These are phyloP conservation scores for Abrostola tripartita DNA, from an alignment of 2,888 invertebrate genomes.

Conservation along the genomic window DNA sequence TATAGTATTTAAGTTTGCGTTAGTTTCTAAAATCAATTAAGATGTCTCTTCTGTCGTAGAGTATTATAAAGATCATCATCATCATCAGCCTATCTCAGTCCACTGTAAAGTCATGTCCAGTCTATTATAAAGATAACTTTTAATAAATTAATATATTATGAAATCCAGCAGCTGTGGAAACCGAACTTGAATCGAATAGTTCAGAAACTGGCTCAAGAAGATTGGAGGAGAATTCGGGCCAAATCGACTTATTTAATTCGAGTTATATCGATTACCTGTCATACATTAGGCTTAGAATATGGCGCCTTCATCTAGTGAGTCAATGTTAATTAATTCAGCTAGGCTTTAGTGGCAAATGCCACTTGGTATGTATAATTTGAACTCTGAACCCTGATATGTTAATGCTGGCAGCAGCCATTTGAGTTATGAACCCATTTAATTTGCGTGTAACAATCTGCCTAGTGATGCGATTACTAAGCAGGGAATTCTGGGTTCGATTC, in stretches of 20 bases:
- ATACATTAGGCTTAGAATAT: background rate
- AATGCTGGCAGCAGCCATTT: slow-evolving; percentile 31
- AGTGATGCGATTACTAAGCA: background rate
- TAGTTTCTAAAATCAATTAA: no score
- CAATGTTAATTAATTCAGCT: background rate
- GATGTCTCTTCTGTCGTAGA: no score
- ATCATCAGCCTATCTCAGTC: no score
- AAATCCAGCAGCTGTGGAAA: background rate
- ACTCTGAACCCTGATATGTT: slow-evolving; percentile 43
- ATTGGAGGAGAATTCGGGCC: background rate
- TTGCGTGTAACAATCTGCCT: slow-evolving; percentile 23
- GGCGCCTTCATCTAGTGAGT: background rate
- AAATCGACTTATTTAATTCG: slow-evolving; percentile 3
- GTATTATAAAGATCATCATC: no score
- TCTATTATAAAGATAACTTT: no score
- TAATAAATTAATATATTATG: background rate
- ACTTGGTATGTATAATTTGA: slow-evolving; percentile 32
- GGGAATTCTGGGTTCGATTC: background rate
- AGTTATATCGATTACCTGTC: background rate
- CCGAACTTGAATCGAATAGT: slow-evolving; percentile 1
- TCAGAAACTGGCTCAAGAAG: background rate
- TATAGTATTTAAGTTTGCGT: no score
- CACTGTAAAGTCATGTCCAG: no score
- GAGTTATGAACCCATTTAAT: slow-evolving; percentile 39
- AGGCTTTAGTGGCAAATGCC: slow-evolving; percentile 34